A percentile compares a stretch with the other conserved stretches of the same genome.
Conservation (phyloP, 2,113 vertebrate genomes). For the Arizona elegans region DNA sequence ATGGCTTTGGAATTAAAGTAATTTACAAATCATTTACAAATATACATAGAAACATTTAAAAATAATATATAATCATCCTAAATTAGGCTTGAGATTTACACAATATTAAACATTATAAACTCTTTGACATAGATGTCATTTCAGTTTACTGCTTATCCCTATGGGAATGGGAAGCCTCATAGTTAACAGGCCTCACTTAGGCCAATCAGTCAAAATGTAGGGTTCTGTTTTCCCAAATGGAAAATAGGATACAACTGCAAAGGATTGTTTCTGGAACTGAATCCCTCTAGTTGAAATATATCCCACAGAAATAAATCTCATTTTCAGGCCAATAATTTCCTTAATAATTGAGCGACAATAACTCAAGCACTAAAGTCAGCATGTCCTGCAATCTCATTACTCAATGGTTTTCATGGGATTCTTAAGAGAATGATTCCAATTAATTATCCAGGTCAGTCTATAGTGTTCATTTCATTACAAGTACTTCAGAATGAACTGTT, state of each 20-base stretch:
- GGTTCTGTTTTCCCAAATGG: neutral
- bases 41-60: neutral
- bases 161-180: neutral
- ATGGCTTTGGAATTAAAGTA: neutral
- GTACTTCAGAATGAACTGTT: neutral
- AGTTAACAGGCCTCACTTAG: neutral
- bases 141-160: neutral
- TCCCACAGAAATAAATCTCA: neutral
- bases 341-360: neutral
- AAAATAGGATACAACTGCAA: neutral
- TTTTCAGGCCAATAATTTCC: neutral
- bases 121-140: neutral
- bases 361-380: neutral
- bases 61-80: neutral
- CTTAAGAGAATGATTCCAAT: neutral
- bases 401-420: constrained; percentile 21
- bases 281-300: neutral
- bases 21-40: neutral
- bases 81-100: neutral
- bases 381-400: neutral
- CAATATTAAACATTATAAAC: neutral
- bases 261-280: neutral
- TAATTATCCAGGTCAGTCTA: neutral
- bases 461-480: neutral
- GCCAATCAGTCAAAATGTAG: neutral